These are phyloP conservation scores for Anguilla anguilla DNA, from an alignment of 2,797 vertebrate genomes.

Conservation along the genomic window DNA sequence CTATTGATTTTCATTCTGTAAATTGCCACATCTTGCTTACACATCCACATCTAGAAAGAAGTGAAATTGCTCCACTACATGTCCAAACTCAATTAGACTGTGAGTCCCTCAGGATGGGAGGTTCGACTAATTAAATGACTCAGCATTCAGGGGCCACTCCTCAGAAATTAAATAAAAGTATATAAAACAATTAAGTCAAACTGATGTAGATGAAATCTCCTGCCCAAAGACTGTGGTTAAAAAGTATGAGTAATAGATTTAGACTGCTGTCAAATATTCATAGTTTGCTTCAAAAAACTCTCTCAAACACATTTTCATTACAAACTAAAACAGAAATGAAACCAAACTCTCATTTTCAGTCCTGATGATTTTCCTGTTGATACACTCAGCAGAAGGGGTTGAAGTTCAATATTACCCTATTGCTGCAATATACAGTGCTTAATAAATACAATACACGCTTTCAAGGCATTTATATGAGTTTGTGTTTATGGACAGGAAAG, in stretches of 20 bases:
- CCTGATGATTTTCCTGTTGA: not conserved
- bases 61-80: slow-evolving; percentile 22
- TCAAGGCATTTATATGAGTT: not conserved
- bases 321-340: not conserved
- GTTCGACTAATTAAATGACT: slow-evolving; percentile 42
- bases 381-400: not conserved
- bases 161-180: slow-evolving; percentile 43
- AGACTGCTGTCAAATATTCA: not conserved
- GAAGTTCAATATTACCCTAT: not conserved
- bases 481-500: not conserved
- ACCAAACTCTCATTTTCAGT: not conserved
- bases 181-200: slow-evolving; percentile 39
- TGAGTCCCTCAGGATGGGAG: slow-evolving; percentile 34
- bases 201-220: slow-evolving; percentile 23
- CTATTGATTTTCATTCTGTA: slow-evolving; percentile 37
- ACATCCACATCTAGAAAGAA: slow-evolving; percentile 23
- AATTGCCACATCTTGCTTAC: slow-evolving; percentile 31
- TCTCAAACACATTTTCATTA: not conserved
- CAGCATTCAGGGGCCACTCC: slow-evolving; percentile 41
- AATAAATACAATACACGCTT: not conserved
- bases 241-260: not conserved
- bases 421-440: not conserved
- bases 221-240: not conserved
- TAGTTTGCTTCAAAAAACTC: not conserved
- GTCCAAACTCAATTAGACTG: slow-evolving; percentile 42